Evolutionary conservation across 2,888 invertebrate species (phyloP).

Genomic region (Calameuta pallipes): DNA sequence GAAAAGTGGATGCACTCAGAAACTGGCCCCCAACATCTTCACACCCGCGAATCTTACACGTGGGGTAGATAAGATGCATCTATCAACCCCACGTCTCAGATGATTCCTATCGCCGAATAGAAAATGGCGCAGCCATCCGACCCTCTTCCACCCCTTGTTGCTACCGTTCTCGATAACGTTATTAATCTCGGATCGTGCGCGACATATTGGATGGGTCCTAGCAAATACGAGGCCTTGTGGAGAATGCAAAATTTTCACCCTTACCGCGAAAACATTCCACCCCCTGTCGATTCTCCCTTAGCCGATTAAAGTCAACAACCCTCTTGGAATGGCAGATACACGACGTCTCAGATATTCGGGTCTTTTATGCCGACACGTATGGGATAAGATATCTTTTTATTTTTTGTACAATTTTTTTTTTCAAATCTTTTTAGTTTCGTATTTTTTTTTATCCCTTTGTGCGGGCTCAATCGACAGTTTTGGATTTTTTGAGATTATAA

Average conservation of each 20-base stretch:
- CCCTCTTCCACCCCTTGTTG: background rate
- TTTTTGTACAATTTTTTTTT: background rate
- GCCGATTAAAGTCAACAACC: background rate
- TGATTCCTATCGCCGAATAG: slow-evolving; percentile 6
- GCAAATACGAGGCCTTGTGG: background rate
- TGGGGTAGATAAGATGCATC: slow-evolving; percentile 27
- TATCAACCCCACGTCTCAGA: slow-evolving; percentile 16
- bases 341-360: background rate
- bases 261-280: background rate
- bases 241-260: background rate
- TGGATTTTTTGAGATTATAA: background rate
- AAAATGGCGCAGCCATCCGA: background rate
- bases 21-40: slow-evolving; percentile 8
- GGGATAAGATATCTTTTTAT: background rate
- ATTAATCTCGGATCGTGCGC: slow-evolving; percentile 5
- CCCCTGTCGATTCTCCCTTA: background rate
- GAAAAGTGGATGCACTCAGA: slow-evolving; percentile 14
- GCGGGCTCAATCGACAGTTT: background rate
- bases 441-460: background rate
- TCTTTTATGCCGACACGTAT: background rate
- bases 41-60: slow-evolving; percentile 17
- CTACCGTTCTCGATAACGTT: background rate
- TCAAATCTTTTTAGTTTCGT: background rate
- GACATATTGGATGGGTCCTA: background rate
- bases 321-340: background rate